Evolutionary conservation across 2,113 vertebrate species (phyloP), one percentile per base, ranked within the genome.

Genomic region (Perca fluviatilis): DNA sequence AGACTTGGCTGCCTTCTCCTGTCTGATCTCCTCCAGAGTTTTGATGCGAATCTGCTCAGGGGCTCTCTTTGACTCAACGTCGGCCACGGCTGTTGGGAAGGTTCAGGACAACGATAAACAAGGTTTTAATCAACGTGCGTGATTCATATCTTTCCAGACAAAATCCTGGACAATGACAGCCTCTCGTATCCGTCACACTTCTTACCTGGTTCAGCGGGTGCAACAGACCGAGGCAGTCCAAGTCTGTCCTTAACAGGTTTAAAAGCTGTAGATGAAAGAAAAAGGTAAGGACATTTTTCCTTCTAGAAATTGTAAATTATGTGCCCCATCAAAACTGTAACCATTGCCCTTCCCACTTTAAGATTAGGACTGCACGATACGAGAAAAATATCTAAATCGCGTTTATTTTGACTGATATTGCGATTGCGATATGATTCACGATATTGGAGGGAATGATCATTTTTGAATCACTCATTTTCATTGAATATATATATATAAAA

Each of bases 1-100:
- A 50, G 93, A 93, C 73, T 95, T 97, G 56, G 23, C 90, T 13
- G 96, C 95, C 86, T 96, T 99, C 87, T 99, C 98, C 51, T 95
- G 94, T 6, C 94, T 96, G 75, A 99, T 99, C 91, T 99, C 97
- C 86, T 98, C 96, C 51, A 98, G 92, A 0, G 97, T 98, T 93
- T 99, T 99, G 80, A 99, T 96, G 0, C 84, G 95, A 40, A 99
- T 96, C 79, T 97, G 95, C 69, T 94, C 93, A 1, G 93, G 60
- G 40, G 90, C 79, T 40, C 93, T 84, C 9, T 69, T 95, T 40
- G 91, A 71, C 62, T 76, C 77, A 2, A 1, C 61, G 8, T 80
- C 75, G 63, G 85, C 90, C 36, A 96, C 96, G 92, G 58, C 86
- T 92, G 68, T 15, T 27, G 47, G 6, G 25, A 51, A 36, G 69